Conservation (phyloP, 2,797 vertebrate species). For the Pampus argenteus region DNA sequence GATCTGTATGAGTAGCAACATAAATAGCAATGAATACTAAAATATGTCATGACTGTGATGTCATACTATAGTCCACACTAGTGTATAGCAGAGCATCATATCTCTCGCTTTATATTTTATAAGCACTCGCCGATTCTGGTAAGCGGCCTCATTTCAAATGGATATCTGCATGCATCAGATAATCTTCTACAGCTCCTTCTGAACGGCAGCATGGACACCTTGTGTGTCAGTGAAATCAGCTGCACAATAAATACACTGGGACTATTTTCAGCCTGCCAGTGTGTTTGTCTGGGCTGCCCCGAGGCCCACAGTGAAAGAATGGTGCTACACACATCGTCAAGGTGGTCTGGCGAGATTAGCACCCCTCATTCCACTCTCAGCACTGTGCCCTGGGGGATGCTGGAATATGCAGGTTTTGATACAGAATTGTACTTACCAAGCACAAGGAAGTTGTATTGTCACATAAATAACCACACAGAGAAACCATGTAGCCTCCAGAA, state of each 20-base stretch:
- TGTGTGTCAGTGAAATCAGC: conserved; percentile 49
- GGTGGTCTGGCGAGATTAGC: conserved; percentile 81
- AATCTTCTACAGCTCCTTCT: conserved; percentile 62
- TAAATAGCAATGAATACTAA: too few relatives aligned
- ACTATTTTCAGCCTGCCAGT: conserved; percentile 71
- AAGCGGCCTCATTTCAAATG: conserved; percentile 60
- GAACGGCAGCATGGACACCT: conserved; percentile 44
- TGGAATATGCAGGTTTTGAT: conserved; percentile 51
- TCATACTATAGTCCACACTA: not conserved
- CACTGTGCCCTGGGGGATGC: conserved; percentile 51
- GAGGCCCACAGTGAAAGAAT: conserved; percentile 59
- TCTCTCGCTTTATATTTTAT: not conserved
- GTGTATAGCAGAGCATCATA: not conserved
- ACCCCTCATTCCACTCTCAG: conserved; percentile 49
- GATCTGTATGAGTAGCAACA: too few relatives aligned
- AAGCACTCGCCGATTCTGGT: conserved; percentile 12
- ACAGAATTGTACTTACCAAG: conserved; percentile 13
- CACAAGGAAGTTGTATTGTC: conserved; percentile 35
- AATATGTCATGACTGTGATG: conserved; percentile 6
- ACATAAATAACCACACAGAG: conserved; percentile 42
- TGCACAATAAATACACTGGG: conserved; percentile 62
- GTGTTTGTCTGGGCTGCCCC: conserved; percentile 59
- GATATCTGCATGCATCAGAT: conserved; percentile 63
- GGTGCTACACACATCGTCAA: conserved; percentile 71
- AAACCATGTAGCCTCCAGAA: not conserved